These are phyloP conservation scores for Diplodus sargus DNA, from an alignment of 2,797 vertebrate species.

Conservation along the genomic window DNA sequence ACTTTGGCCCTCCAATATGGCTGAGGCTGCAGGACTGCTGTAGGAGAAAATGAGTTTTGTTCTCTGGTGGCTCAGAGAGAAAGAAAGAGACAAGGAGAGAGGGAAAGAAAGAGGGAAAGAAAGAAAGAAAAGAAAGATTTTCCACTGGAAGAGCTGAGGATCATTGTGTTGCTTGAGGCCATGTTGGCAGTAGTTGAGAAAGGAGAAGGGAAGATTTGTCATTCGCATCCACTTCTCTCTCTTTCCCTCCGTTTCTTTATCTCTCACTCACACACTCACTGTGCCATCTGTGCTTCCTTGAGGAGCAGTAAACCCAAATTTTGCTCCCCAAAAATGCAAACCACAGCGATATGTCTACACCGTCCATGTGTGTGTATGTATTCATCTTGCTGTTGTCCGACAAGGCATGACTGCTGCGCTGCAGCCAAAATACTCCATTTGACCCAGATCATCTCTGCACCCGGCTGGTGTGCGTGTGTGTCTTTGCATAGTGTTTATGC, in stretches of 20 bases:
- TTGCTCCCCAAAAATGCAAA: constrained; percentile 44
- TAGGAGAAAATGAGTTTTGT: constrained; percentile 75
- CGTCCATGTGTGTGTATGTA: constrained; percentile 22
- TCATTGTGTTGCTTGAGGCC: constrained; percentile 62
- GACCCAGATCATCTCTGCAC: constrained; percentile 67
- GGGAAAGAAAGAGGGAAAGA: constrained; percentile 11
- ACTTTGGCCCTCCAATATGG: constrained; percentile 38
- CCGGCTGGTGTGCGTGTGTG: constrained; percentile 33
- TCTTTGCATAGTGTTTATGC: constrained; percentile 35
- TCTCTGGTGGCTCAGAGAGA: constrained; percentile 53
- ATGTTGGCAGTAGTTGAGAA: constrained; percentile 61
- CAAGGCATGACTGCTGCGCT: constrained; percentile 57
- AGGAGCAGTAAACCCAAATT: constrained; percentile 56
- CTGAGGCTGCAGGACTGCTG: constrained; percentile 55
- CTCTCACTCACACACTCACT: constrained; percentile 14
- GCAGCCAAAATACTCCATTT: constrained; percentile 70
- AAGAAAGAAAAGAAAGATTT: constrained; percentile 18
- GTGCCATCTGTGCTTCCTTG: constrained; percentile 68
- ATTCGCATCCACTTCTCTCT: constrained; percentile 49
- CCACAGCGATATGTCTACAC: constrained; percentile 37
- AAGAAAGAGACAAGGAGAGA: neutral
- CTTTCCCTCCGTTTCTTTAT: constrained; percentile 23
- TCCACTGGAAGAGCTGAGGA: constrained; percentile 37
- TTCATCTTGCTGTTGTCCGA: constrained; percentile 60
- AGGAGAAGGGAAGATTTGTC: constrained; percentile 59